Conservation (phyloP, 2,888 invertebrate genomes). For the Eudemis profundana region DNA sequence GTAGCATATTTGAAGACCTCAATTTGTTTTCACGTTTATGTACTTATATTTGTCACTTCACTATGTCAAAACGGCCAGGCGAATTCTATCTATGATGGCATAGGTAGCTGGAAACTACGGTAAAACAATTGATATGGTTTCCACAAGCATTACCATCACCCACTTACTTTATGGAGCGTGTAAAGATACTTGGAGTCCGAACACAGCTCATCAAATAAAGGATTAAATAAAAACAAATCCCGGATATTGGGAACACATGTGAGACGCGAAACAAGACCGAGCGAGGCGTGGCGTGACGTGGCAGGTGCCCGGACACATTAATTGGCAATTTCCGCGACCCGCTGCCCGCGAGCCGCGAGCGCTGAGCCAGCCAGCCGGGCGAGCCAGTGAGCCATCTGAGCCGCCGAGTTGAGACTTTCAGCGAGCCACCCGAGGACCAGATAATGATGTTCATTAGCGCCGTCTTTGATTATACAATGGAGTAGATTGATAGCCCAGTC, state of each 20-base stretch:
- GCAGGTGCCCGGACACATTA: constrained; percentile 65
- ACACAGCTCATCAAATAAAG: background rate
- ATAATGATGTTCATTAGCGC: constrained; percentile 65
- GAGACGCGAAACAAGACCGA: constrained; percentile 24
- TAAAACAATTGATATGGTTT: too few species aligned
- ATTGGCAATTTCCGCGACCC: constrained; percentile 74
- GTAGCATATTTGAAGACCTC: too few species aligned
- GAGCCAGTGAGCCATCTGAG: background rate
- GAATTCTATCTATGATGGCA: too few species aligned
- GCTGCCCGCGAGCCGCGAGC: constrained; percentile 53
- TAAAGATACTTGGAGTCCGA: background rate
- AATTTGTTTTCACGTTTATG: too few species aligned
- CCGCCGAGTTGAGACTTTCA: background rate
- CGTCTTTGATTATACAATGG: constrained; percentile 52
- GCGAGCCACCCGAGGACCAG: constrained; percentile 43
- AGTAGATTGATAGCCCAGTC: constrained; percentile 49
- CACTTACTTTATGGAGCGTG: background rate
- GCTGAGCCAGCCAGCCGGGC: constrained; percentile 43
- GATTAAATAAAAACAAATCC: constrained; percentile 3
- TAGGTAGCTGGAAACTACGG: too few species aligned
- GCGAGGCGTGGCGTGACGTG: constrained; percentile 36
- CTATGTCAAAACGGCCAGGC: too few species aligned
- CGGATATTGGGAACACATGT: constrained; percentile 12
- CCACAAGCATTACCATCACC: too few species aligned
- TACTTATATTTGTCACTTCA: too few species aligned